Percentiles rank a stretch among this genome's conserved stretches.
Conservation (phyloP, 2,797 vertebrate genomes). For the Poecilia velifera region DNA sequence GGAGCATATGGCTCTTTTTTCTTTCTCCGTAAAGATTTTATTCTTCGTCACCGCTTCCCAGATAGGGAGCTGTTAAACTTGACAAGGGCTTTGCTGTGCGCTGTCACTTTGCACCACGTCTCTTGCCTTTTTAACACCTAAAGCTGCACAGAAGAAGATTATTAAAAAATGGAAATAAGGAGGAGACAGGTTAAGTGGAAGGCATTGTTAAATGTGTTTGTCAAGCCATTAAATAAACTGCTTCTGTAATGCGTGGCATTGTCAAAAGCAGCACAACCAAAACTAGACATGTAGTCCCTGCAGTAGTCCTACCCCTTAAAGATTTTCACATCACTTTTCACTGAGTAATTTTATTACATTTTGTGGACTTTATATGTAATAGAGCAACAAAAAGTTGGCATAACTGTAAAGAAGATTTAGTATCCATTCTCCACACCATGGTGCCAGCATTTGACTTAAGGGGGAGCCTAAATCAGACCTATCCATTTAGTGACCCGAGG, state of each 20-base stretch:
- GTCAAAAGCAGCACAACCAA: neutral
- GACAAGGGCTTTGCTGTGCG: neutral
- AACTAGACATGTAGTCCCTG: neutral
- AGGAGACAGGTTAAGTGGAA: neutral
- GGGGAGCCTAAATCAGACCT: neutral
- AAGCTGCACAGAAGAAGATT: neutral
- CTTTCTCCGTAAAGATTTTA: neutral
- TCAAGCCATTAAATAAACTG: neutral
- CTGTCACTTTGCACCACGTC: neutral
- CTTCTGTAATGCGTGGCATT: neutral
- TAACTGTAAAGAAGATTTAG: neutral
- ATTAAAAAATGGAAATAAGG: neutral
- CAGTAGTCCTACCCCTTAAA: neutral
- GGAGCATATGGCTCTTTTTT: conserved; percentile 7
- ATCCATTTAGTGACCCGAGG: neutral
- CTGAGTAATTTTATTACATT: neutral
- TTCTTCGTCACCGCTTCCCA: conserved; percentile 7
- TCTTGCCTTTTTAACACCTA: neutral
- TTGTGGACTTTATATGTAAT: neutral
- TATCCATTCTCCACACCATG: neutral
- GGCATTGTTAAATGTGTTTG: neutral
- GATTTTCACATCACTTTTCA: neutral
- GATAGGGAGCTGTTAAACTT: no score
- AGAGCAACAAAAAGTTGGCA: neutral
- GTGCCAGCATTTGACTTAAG: neutral